phyloP scores from a whole-genome alignment of 2,797 vertebrate genomes.

The Sphenodon punctatus region DNA sequence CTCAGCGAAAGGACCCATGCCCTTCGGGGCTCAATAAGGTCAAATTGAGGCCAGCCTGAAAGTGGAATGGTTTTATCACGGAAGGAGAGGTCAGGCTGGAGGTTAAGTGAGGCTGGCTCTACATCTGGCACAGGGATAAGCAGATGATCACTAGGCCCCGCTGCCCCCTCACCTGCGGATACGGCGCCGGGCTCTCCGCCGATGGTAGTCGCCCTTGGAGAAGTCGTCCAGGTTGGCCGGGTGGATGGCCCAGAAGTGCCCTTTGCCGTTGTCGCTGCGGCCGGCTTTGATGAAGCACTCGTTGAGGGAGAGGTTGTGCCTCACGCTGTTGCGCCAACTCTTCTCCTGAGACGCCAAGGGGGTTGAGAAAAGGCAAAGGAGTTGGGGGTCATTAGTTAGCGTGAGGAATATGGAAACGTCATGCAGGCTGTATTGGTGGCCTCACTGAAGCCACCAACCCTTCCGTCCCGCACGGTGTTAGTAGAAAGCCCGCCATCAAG shows the following conservation, averaged over 20 bases:
- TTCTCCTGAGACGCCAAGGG: slow-evolving; percentile 74
- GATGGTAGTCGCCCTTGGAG: slow-evolving; percentile 82
- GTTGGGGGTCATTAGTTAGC: accelerated
- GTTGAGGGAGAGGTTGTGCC: slow-evolving; percentile 87
- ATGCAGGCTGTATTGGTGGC: too few species aligned
- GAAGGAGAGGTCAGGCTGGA: background rate
- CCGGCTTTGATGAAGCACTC: slow-evolving; percentile 86
- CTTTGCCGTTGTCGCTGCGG: slow-evolving; percentile 86
- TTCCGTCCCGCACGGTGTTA: too few species aligned
- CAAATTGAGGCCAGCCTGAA: background rate
- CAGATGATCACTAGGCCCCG: slow-evolving; percentile 8
- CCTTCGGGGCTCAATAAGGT: background rate
- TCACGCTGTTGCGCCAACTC: slow-evolving; percentile 87
- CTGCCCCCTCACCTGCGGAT: slow-evolving; percentile 66
- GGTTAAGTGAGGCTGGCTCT: background rate
- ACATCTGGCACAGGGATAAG: background rate
- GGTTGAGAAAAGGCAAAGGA: background rate
- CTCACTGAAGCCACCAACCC: too few species aligned
- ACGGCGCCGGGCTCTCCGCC: slow-evolving; percentile 77
- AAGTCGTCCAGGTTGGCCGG: slow-evolving; percentile 83
- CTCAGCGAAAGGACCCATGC: background rate
- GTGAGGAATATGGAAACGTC: accelerated
- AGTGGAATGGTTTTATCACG: background rate
- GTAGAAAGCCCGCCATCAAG: too few species aligned
- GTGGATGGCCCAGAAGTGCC: slow-evolving; percentile 87